A percentile compares a stretch with the other conserved stretches of the same genome.
Evolutionary conservation across 2,113 vertebrate genomes (phyloP).

Genomic region (Leucosticte australis): DNA sequence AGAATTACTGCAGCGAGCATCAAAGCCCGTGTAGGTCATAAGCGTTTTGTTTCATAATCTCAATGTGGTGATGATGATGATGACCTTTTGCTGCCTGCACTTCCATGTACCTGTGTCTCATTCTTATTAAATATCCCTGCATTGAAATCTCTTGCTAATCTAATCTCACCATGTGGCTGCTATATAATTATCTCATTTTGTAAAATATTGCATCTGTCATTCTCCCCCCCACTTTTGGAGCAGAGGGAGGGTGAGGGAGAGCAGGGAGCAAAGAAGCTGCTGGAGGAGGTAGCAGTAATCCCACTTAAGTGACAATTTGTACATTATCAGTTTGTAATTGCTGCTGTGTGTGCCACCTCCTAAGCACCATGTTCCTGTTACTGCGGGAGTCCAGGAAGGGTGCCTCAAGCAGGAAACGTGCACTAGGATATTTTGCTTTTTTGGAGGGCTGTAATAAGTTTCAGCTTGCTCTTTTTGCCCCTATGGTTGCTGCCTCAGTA

Average conservation of each 20-base stretch:
- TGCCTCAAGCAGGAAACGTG: background rate
- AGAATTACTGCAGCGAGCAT: slow-evolving; percentile 51
- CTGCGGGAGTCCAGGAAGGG: background rate
- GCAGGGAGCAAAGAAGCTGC: background rate
- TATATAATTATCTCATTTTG: slow-evolving; percentile 75
- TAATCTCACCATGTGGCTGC: slow-evolving; percentile 71
- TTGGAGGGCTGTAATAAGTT: background rate
- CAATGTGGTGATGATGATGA: slow-evolving; percentile 37
- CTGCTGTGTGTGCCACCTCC: background rate
- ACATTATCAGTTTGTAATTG: background rate
- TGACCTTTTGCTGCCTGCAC: slow-evolving; percentile 55
- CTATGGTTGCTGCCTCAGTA: background rate
- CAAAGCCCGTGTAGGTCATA: slow-evolving; percentile 54
- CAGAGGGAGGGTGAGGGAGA: background rate
- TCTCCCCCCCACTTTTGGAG: background rate
- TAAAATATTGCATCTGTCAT: slow-evolving; percentile 74
- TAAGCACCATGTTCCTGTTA: background rate
- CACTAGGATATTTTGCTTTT: background rate
- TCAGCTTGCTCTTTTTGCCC: background rate
- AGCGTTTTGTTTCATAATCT: slow-evolving; percentile 44
- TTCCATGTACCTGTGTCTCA: slow-evolving; percentile 33
- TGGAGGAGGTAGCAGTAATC: slow-evolving; percentile 35
- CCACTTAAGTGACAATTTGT: slow-evolving; percentile 31
- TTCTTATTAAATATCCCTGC: slow-evolving; percentile 70
- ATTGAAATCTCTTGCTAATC: slow-evolving; percentile 71